A percentile compares a stretch with the other conserved stretches of the same genome.
phyloP scores from a whole-genome alignment of 2,113 vertebrate genomes.

The Anser cygnoides region DNA sequence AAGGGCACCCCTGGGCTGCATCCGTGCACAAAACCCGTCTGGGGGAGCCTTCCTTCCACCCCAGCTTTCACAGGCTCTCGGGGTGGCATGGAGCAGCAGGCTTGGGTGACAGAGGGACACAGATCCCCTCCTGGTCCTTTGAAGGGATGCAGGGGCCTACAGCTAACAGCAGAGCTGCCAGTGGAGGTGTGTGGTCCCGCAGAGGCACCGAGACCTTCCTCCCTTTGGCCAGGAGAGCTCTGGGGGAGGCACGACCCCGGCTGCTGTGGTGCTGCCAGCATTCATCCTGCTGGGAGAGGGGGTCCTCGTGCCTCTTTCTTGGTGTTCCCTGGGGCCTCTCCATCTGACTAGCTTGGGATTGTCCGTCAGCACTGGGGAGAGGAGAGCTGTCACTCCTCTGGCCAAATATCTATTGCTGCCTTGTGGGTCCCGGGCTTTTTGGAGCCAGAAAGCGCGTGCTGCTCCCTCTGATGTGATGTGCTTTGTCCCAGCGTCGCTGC shows the following conservation, averaged over 20 bases:
- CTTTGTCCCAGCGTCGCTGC: conserved; percentile 30
- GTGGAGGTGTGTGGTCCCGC: background rate
- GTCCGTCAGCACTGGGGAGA: background rate
- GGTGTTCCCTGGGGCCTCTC: background rate
- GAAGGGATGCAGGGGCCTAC: background rate
- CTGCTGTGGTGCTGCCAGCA: background rate
- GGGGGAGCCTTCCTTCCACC: background rate
- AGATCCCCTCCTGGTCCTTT: background rate
- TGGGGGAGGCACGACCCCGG: background rate
- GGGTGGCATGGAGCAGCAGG: background rate
- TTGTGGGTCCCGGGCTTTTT: background rate
- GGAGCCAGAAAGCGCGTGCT: background rate
- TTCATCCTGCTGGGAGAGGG: background rate
- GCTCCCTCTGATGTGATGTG: background rate
- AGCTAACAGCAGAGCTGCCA: background rate
- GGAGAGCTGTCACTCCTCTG: background rate
- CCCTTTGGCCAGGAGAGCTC: background rate
- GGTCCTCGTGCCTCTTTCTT: background rate
- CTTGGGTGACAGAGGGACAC: background rate
- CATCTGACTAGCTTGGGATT: background rate
- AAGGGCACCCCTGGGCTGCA: background rate
- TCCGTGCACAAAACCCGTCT: background rate
- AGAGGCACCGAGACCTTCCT: background rate
- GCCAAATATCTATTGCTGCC: background rate
- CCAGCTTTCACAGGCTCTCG: accelerated